These are phyloP conservation scores for Chymomyza costata DNA, from an alignment of 1,140 invertebrate species.

Conservation along the genomic window DNA sequence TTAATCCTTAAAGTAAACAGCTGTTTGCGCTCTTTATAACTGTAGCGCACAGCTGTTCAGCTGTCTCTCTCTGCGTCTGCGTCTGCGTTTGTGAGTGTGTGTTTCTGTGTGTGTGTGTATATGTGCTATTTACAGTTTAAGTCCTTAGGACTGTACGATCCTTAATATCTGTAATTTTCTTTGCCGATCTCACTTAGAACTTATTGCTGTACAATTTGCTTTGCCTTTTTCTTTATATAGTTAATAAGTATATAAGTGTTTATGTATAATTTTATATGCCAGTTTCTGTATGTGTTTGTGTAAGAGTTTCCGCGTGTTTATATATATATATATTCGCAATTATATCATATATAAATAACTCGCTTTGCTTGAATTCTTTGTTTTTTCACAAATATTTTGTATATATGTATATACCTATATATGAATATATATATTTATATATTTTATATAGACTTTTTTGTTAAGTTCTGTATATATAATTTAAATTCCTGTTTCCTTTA, in stretches of 20 bases:
- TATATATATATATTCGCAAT: constrained; percentile 28
- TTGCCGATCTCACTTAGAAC: too few relatives aligned
- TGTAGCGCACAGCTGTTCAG: constrained; percentile 3
- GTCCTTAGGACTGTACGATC: constrained; percentile 9
- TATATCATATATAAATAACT: constrained; percentile 66
- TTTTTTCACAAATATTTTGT: constrained; percentile 30
- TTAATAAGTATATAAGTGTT: constrained; percentile 15
- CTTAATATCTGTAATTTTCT: too few relatives aligned
- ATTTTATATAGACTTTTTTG: constrained; percentile 14
- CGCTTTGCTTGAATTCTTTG: constrained; percentile 48
- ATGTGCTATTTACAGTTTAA: constrained; percentile 19
- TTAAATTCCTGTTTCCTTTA: constrained; percentile 71
- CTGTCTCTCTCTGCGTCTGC: constrained; percentile 2
- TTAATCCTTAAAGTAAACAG: too few relatives aligned
- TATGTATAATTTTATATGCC: constrained; percentile 1
- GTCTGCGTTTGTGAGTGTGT: neutral
- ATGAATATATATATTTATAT: constrained; percentile 32
- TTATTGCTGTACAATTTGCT: constrained; percentile 29
- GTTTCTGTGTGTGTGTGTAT: constrained; percentile 6
- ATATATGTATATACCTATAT: constrained; percentile 48
- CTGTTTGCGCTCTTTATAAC: neutral
- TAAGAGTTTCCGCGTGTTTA: constrained; percentile 19
- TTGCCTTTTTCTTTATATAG: too few relatives aligned
- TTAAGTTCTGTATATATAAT: constrained; percentile 66
- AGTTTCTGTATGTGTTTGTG: constrained; percentile 16